Percentiles rank a stretch among this genome's conserved stretches.
These are phyloP conservation scores for Hemithea aestivaria DNA, from an alignment of 2,888 invertebrate species.

Conservation along the genomic window DNA sequence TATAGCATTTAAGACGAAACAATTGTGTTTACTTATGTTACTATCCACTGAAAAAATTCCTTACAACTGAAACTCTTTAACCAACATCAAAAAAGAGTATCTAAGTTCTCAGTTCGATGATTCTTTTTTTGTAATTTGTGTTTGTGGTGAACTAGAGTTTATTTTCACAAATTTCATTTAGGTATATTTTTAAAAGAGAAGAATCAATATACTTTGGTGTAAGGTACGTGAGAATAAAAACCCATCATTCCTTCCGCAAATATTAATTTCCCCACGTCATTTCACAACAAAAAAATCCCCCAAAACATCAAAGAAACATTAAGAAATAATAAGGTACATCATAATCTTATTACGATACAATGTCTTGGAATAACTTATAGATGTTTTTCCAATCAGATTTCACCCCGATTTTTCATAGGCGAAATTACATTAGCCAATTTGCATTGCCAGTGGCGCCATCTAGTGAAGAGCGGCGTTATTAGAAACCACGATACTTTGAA, in stretches of 20 bases:
- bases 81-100: too few relatives aligned
- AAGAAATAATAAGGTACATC: slow-evolving; percentile 68
- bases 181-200: too few relatives aligned
- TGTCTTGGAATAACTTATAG: slow-evolving; percentile 70
- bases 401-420: slow-evolving; percentile 71
- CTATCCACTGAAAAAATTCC: too few relatives aligned
- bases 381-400: slow-evolving; percentile 73
- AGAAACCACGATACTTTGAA: slow-evolving; percentile 33
- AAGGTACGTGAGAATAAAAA: too few relatives aligned
- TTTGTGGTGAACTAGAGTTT: too few relatives aligned
- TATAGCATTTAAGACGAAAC: too few relatives aligned
- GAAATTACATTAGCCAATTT: slow-evolving; percentile 74
- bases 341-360: slow-evolving; percentile 72
- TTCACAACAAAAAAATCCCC: slow-evolving; percentile 40
- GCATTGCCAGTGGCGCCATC: slow-evolving; percentile 73
- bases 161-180: too few relatives aligned
- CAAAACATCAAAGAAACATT: slow-evolving; percentile 66
- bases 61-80: too few relatives aligned
- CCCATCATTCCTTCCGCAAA: slow-evolving; percentile 3
- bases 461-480: slow-evolving; percentile 51
- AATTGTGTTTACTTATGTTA: too few relatives aligned
- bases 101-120: too few relatives aligned
- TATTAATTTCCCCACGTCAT: slow-evolving; percentile 40
- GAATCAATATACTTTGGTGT: too few relatives aligned
- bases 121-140: too few relatives aligned